Evolutionary conservation across 35 echinoderm and acorn worm genomes (phyloP).

Genomic region (Ophioderma brevispina): DNA sequence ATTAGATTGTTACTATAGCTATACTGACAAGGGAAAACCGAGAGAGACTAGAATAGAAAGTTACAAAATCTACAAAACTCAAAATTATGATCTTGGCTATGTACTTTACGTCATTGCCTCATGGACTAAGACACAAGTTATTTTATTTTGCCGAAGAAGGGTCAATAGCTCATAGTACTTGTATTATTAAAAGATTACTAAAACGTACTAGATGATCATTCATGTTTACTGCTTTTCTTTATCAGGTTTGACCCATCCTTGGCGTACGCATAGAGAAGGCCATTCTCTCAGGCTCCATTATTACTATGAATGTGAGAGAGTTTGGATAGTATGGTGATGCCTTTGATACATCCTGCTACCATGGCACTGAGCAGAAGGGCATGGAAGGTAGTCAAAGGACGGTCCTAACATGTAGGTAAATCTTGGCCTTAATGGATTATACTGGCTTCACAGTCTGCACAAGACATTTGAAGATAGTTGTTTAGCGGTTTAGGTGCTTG

Average conservation of each 20-base stretch:
- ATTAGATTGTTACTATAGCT: too few relatives aligned
- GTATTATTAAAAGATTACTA: neutral
- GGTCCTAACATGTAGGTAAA: neutral
- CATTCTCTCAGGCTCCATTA: conserved; percentile 87
- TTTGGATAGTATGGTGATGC: conserved; percentile 87
- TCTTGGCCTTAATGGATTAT: too few relatives aligned
- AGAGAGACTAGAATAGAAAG: too few relatives aligned
- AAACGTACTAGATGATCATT: neutral
- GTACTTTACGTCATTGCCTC: neutral
- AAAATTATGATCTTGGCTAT: too few relatives aligned
- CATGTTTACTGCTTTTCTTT: neutral
- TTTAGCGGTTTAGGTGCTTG: too few relatives aligned
- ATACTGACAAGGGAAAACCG: too few relatives aligned
- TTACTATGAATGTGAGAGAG: conserved; percentile 89
- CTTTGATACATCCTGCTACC: conserved; percentile 91
- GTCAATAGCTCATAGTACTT: neutral
- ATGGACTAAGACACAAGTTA: neutral
- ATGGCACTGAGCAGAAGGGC: conserved; percentile 73
- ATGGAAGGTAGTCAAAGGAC: conserved; percentile 59
- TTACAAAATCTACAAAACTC: too few relatives aligned
- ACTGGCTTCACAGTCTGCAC: too few relatives aligned
- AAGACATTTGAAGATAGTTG: too few relatives aligned
- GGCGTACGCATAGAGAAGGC: conserved; percentile 96
- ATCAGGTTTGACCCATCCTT: conserved; percentile 97
- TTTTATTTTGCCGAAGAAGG: neutral